A percentile compares a stretch with the other conserved stretches of the same genome.
Conservation (phyloP, 2,113 vertebrate species). For the Prinia subflava region DNA sequence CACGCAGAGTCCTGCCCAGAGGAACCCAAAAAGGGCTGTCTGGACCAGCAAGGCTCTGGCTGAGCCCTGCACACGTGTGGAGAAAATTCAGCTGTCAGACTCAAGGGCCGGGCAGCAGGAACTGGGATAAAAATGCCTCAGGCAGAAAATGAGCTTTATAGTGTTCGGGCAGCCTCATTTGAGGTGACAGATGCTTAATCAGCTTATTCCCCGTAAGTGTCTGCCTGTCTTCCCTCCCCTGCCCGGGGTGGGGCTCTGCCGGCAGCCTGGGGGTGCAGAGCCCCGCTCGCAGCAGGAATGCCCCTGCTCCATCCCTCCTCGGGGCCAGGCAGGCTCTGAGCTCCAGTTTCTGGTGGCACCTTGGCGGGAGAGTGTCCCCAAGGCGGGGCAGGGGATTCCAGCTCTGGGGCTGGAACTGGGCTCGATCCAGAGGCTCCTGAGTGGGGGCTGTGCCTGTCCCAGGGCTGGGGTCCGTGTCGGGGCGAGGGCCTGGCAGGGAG, state of each 20-base stretch:
- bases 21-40: not conserved
- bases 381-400: fast-evolving
- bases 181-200: constrained; percentile 44
- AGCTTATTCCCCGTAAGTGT: not conserved
- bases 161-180: not conserved
- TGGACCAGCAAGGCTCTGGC: not conserved
- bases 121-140: not conserved
- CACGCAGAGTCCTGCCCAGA: fast-evolving
- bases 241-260: not conserved
- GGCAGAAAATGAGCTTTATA: constrained; percentile 53
- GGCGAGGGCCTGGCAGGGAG: not conserved
- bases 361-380: fast-evolving
- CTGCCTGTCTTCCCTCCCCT: not conserved
- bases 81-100: not conserved
- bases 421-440: fast-evolving
- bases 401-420: not conserved
- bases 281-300: fast-evolving
- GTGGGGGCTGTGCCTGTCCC: not conserved
- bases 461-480: not conserved
- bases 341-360: fast-evolving
- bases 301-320: fast-evolving
- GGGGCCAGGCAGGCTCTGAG: fast-evolving
- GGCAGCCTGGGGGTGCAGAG: not conserved
- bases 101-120: not conserved
- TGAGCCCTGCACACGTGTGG: not conserved